Conservation (phyloP, 2,797 vertebrate species). For the Phyllotis vaccarum region DNA sequence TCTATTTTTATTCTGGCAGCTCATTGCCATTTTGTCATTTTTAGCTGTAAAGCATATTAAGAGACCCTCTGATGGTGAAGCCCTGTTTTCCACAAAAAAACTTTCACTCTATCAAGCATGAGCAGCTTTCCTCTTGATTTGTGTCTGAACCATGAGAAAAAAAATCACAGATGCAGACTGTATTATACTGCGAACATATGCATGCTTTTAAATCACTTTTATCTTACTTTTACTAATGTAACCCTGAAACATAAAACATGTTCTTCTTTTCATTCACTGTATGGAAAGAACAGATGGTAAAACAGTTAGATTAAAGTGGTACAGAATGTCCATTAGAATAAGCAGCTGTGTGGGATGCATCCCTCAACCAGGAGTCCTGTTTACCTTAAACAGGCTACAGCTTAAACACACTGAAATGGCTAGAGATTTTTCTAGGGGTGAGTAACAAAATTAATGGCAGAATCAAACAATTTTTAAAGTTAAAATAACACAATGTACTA, state of each 20-base stretch:
- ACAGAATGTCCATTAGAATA: constrained; percentile 89
- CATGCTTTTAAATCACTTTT: constrained; percentile 92
- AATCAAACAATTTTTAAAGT: constrained; percentile 73
- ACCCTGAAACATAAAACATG: constrained; percentile 91
- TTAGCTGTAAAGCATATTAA: constrained; percentile 82
- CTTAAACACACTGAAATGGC: constrained; percentile 72
- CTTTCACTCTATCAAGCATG: constrained; percentile 85
- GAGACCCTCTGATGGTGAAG: constrained; percentile 81
- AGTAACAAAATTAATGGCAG: constrained; percentile 61
- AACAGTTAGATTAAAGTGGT: constrained; percentile 90
- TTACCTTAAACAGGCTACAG: constrained; percentile 82
- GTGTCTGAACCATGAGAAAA: constrained; percentile 87
- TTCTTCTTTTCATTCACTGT: constrained; percentile 87
- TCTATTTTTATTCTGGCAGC: constrained; percentile 84
- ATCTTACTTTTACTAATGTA: constrained; percentile 92
- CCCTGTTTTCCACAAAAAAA: constrained; percentile 84
- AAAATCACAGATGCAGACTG: constrained; percentile 87
- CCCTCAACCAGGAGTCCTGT: constrained; percentile 82
- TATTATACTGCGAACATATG: constrained; percentile 89
- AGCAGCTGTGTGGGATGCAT: constrained; percentile 85
- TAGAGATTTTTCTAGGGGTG: constrained; percentile 68
- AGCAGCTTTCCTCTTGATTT: constrained; percentile 88
- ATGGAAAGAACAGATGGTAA: constrained; percentile 90
- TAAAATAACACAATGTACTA: constrained; percentile 71
- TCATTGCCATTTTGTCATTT: constrained; percentile 84